A percentile compares a stretch with the other conserved stretches of the same genome.
These are phyloP conservation scores for Casuarius casuarius DNA, from an alignment of 2,113 vertebrate genomes.

Conservation along the genomic window DNA sequence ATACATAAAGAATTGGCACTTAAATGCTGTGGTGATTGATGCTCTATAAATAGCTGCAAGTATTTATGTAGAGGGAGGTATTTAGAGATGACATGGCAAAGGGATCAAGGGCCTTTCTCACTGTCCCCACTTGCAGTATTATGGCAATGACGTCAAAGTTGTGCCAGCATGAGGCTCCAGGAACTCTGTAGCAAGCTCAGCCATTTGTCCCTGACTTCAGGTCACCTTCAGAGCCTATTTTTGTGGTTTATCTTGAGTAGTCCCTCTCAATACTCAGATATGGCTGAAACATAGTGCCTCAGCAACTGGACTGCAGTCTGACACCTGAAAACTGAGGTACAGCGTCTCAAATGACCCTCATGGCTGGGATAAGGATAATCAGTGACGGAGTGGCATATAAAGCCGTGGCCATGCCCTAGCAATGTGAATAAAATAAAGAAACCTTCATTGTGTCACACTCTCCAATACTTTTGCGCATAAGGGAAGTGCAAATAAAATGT, in stretches of 20 bases:
- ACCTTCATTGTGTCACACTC: neutral
- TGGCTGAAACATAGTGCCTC: neutral
- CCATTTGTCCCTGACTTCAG: neutral
- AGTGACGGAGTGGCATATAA: fast-evolving
- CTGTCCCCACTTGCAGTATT: neutral
- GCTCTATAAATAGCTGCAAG: neutral
- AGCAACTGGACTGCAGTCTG: neutral
- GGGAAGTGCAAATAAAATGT: neutral
- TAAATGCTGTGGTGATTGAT: neutral
- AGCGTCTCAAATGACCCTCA: neutral
- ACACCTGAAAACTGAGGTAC: neutral
- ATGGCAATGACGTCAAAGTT: fast-evolving
- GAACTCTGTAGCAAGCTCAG: neutral
- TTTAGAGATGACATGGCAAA: neutral
- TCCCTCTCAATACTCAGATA: neutral
- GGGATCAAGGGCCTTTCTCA: neutral
- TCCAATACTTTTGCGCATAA: neutral
- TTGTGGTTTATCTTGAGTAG: neutral
- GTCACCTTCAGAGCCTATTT: neutral
- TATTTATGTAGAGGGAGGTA: neutral
- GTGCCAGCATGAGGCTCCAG: fast-evolving
- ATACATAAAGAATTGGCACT: neutral
- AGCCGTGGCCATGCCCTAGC: neutral
- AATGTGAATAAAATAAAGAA: neutral
- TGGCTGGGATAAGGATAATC: neutral